A percentile compares a stretch with the other conserved stretches of the same genome.
Conservation (phyloP, 2,797 vertebrate genomes). For the Gambelia wislizenii region DNA sequence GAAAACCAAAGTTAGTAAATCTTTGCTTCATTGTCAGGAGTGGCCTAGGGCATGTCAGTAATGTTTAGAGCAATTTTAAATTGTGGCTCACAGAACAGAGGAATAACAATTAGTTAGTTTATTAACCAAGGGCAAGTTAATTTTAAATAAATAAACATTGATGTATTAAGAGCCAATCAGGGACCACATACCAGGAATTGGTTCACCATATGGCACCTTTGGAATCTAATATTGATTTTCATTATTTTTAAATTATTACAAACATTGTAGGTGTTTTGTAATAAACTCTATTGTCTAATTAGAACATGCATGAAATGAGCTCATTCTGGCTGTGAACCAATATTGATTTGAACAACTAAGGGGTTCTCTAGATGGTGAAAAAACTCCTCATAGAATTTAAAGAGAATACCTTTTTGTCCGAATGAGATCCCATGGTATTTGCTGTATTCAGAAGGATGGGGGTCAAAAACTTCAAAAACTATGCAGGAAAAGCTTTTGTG, state of each 20-base stretch:
- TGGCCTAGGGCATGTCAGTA: background rate
- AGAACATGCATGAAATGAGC: slow-evolving; percentile 74
- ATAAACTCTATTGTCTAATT: slow-evolving; percentile 83
- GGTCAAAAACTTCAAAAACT: too few species aligned
- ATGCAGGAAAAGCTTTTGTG: too few species aligned
- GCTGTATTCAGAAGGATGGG: too few species aligned
- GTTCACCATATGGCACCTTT: slow-evolving; percentile 83
- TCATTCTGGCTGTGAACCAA: slow-evolving; percentile 74
- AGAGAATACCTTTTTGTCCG: too few species aligned
- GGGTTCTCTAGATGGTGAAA: too few species aligned
- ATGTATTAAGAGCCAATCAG: slow-evolving; percentile 69
- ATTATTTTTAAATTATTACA: slow-evolving; percentile 82
- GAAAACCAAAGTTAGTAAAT: background rate
- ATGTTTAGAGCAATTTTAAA: slow-evolving; percentile 38
- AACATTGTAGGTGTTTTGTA: slow-evolving; percentile 83
- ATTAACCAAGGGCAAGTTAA: slow-evolving; percentile 70
- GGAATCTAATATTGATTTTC: slow-evolving; percentile 84
- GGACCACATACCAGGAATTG: slow-evolving; percentile 74
- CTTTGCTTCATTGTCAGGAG: background rate
- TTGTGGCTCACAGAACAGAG: slow-evolving; percentile 53
- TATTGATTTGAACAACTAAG: slow-evolving; percentile 77
- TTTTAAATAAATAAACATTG: slow-evolving; percentile 72
- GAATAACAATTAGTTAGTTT: slow-evolving; percentile 55
- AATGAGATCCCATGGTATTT: too few species aligned
- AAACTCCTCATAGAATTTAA: too few species aligned